phyloP scores from a whole-genome alignment of 2,113 vertebrate genomes.

The Atlantisia rogersi region DNA sequence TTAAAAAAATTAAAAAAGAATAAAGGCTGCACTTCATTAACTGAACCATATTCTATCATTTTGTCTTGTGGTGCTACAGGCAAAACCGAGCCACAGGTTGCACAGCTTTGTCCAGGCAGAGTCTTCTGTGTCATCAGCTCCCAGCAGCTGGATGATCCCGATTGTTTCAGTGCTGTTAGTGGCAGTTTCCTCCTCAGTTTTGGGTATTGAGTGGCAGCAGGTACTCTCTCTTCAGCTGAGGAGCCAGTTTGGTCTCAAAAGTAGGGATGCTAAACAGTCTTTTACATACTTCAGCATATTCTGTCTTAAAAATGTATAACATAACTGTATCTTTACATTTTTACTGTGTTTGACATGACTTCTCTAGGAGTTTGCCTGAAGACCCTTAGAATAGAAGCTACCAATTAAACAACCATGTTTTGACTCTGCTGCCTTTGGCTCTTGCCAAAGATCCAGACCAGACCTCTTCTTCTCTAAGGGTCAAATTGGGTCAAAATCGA shows the following conservation, averaged over 20 bases:
- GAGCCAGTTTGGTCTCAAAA: background rate
- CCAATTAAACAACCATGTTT: background rate
- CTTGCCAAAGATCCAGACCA: background rate
- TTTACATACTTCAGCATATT: background rate
- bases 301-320: background rate
- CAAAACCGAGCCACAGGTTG: accelerated
- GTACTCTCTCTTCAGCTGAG: background rate
- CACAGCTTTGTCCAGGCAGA: background rate
- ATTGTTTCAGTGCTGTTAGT: background rate
- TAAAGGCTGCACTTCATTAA: background rate
- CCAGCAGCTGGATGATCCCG: background rate
- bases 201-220: background rate
- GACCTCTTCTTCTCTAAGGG: background rate
- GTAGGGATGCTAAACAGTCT: background rate
- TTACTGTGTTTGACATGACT: background rate
- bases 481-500: background rate
- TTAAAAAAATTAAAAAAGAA: background rate
- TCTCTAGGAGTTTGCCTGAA: background rate
- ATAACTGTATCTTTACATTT: background rate
- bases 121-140: background rate
- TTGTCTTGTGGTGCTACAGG: background rate
- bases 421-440: background rate
- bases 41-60: background rate
- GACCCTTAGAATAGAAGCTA: background rate
- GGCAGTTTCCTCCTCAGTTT: background rate